Conservation (phyloP, 2,888 invertebrate genomes). For the Cyclophora albipunctata region DNA sequence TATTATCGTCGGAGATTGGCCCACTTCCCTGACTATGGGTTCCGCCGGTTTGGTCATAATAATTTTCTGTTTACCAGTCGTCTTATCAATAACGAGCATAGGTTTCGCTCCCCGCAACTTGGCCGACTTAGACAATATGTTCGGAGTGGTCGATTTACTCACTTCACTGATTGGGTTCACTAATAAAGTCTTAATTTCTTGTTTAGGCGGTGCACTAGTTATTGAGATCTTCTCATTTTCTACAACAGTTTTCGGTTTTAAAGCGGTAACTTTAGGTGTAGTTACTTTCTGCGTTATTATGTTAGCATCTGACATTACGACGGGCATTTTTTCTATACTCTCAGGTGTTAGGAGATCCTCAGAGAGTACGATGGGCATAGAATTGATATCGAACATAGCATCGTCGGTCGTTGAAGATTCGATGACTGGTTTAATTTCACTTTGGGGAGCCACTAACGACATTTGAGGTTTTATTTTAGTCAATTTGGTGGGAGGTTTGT, state of each 20-base stretch:
- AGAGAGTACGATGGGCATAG: conserved; percentile 84
- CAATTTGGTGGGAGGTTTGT: conserved; percentile 48
- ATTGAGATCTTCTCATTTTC: conserved; percentile 49
- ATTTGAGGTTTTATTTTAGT: conserved; percentile 52
- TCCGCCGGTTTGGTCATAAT: conserved; percentile 60
- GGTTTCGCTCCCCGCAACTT: conserved; percentile 64
- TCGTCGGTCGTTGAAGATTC: conserved; percentile 44
- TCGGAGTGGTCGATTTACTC: conserved; percentile 58
- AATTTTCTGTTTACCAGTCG: conserved; percentile 65
- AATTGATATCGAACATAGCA: conserved; percentile 80
- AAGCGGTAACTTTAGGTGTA: conserved; percentile 46
- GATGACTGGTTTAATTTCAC: conserved; percentile 34
- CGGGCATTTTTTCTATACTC: conserved; percentile 80
- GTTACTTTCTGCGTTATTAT: conserved; percentile 41
- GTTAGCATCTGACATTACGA: conserved; percentile 71
- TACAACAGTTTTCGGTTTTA: conserved; percentile 31
- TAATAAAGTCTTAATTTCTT: conserved; percentile 56
- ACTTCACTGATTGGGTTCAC: conserved; percentile 51
- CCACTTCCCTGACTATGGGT: conserved; percentile 48
- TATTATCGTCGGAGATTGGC: conserved; percentile 35
- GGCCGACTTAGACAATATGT: conserved; percentile 66
- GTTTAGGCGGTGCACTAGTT: conserved; percentile 38
- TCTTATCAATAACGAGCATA: conserved; percentile 64
- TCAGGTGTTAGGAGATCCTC: conserved; percentile 82
- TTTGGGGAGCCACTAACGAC: conserved; percentile 40